These are phyloP conservation scores for Nephrotoma appendiculata DNA, from an alignment of 2,888 invertebrate genomes.

Conservation along the genomic window DNA sequence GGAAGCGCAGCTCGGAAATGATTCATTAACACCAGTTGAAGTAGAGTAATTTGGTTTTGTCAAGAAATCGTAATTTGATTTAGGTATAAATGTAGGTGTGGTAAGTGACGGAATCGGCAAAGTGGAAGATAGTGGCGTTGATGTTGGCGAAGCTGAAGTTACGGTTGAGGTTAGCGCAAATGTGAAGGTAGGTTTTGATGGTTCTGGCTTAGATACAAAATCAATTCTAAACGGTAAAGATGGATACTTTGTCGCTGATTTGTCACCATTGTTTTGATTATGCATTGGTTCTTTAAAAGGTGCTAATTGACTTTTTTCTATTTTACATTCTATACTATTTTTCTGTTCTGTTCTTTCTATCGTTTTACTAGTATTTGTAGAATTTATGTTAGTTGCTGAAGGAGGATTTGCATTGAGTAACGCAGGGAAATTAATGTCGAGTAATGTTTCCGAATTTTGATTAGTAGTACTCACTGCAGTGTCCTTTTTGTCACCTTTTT, in stretches of 20 bases:
- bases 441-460: not conserved
- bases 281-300: not conserved
- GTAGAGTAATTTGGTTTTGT: not conserved
- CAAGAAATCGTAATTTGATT: not conserved
- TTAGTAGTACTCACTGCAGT: not conserved
- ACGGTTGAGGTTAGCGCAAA: not conserved
- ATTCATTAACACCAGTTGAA: not conserved
- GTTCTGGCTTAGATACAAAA: not conserved
- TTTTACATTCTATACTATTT: not conserved
- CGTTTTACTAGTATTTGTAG: not conserved
- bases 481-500: not conserved
- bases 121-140: not conserved
- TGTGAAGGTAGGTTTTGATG: not conserved
- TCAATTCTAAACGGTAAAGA: not conserved
- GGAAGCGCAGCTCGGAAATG: not conserved
- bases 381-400: not conserved
- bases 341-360: not conserved
- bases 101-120: not conserved
- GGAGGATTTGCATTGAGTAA: not conserved
- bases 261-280: not conserved
- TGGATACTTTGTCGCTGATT: not conserved
- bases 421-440: not conserved
- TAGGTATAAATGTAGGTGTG: not conserved
- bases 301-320: not conserved
- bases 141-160: not conserved